These are phyloP conservation scores for Brienomyrus longianalis DNA, from an alignment of 2,113 vertebrate species.

Conservation along the genomic window DNA sequence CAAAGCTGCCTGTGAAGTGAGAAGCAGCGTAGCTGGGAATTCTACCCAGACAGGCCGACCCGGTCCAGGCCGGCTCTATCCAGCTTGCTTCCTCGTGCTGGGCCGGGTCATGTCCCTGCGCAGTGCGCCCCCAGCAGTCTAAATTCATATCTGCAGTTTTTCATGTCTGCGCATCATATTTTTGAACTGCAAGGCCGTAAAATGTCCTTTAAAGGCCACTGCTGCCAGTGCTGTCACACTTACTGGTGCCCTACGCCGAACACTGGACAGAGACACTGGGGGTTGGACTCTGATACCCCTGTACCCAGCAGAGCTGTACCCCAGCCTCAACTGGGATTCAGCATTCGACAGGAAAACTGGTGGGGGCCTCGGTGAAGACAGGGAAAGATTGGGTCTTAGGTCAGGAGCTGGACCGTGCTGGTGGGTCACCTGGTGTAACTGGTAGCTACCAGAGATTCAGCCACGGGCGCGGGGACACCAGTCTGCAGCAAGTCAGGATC, in stretches of 20 bases:
- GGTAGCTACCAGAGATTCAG: neutral
- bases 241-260: neutral
- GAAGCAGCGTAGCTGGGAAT: constrained; percentile 34
- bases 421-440: neutral
- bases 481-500: neutral
- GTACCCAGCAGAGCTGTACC: neutral
- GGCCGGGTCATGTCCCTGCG: neutral
- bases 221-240: neutral
- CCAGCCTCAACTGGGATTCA: neutral
- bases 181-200: neutral
- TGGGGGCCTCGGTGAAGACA: neutral
- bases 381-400: neutral
- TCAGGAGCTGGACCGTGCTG: neutral
- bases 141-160: neutral
- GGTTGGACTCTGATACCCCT: neutral
- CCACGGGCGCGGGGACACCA: neutral
- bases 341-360: neutral
- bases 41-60: constrained; percentile 24
- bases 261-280: neutral
- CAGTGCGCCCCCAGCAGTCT: neutral
- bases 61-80: neutral
- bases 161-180: neutral
- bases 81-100: neutral
- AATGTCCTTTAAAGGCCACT: neutral
- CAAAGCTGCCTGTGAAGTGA: constrained; percentile 39